Base-by-base conservation (phyloP, 1,140 invertebrate genomes). In the Agrilus planipennis region DNA sequence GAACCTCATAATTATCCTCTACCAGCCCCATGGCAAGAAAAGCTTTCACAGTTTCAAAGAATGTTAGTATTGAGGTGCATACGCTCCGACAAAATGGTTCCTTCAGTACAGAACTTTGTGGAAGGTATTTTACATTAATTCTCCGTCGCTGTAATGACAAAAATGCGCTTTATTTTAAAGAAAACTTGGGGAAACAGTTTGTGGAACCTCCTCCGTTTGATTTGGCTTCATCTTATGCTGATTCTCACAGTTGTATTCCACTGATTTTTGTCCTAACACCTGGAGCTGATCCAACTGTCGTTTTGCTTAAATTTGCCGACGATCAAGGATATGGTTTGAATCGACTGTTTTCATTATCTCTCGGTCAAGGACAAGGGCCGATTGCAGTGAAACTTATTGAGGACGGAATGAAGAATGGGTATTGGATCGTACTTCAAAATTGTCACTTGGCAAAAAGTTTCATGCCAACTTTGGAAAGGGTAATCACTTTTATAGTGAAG, bases 341-440 rank as follows among this genome's bases (percentile, higher is more conserved):
- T 34, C 76, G 77, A 52, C 86, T 94, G 55, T 75, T 80, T 53
- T 86, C 81, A 3, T 81, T 95, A 51, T 95, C 90, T 1, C 63
- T 96, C 20, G 92, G 92, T 1, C 89, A 95, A 72, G 90, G 89
- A 4, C 79, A 87, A 77, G 78, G 83, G 30, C 85, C 74, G 20
- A 83, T 89, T 47, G 91, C 90, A 1, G 70, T 78, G 52, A 69
- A 68, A 27, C 68, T 92, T 56, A 90, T 95, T 29, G 72, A 82
- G 55, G 71, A 73, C 43, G 89, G 80, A 2, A 79, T 84, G 54
- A 68, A 72, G 44, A 74, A 75, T 49, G 86, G 87, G 2, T 68
- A 69, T 17, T 96, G 91, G 92, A 81, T 95, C 0, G 84, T 89
- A 57, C 66, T 96, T 31, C 90, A 96, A 67, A 95, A 96, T 62